These are phyloP conservation scores for Nemapogon koenigi DNA, from an alignment of 2,888 invertebrate species.

Conservation along the genomic window DNA sequence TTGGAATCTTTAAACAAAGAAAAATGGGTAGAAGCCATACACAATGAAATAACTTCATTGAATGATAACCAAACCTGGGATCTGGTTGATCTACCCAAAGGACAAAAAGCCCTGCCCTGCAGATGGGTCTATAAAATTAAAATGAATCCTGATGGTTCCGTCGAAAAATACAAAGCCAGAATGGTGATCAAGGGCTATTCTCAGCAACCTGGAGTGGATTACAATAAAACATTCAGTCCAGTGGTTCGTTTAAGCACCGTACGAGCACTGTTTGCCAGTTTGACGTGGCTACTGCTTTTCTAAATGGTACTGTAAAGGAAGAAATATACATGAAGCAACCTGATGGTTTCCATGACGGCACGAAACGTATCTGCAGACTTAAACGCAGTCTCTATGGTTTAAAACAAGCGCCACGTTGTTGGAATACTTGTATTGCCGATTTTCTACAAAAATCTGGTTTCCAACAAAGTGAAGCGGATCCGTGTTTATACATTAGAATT, in stretches of 20 bases:
- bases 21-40: neutral
- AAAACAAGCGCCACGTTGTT: slow-evolving; percentile 7
- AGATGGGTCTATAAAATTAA: neutral
- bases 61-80: neutral
- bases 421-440: slow-evolving; percentile 11
- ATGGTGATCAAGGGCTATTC: neutral
- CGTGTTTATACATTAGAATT: slow-evolving; percentile 11
- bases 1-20: neutral
- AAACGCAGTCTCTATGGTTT: slow-evolving; percentile 11
- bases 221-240: slow-evolving; percentile 10
- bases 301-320: slow-evolving; percentile 6
- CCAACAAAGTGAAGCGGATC: slow-evolving; percentile 8
- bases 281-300: slow-evolving; percentile 6
- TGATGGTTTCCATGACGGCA: slow-evolving; percentile 10
- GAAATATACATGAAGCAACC: slow-evolving; percentile 10
- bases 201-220: slow-evolving; percentile 9
- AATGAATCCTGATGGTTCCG: neutral
- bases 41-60: neutral
- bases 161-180: slow-evolving; percentile 1
- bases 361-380: slow-evolving; percentile 10
- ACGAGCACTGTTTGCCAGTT: slow-evolving; percentile 4
- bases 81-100: neutral
- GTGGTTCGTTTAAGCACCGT: slow-evolving; percentile 9
- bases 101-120: neutral
- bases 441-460: slow-evolving; percentile 5